phyloP scores from a whole-genome alignment of 1,140 invertebrate genomes.

The Hermetia illucens region DNA sequence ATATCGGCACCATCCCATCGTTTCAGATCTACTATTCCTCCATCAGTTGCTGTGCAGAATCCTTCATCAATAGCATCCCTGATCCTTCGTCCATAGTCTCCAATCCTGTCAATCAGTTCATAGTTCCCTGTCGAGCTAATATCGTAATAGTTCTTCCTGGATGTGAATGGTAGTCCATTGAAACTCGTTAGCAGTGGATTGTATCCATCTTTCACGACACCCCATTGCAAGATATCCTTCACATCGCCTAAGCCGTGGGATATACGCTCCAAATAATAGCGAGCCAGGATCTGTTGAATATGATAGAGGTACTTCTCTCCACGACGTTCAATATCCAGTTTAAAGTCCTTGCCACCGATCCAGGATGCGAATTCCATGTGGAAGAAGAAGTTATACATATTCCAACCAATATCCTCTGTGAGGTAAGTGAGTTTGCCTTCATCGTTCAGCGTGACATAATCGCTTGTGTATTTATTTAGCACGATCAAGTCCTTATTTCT shows the following conservation, averaged over 20 bases:
- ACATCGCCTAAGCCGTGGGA: conserved; percentile 44
- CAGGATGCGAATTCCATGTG: conserved; percentile 50
- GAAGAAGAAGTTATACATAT: conserved; percentile 54
- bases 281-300: conserved; percentile 42
- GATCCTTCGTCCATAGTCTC: conserved; percentile 38
- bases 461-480: conserved; percentile 28
- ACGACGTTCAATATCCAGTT: conserved; percentile 37
- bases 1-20: conserved; percentile 32
- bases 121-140: conserved; percentile 32
- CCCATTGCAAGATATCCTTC: conserved; percentile 37
- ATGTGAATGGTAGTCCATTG: conserved; percentile 47
- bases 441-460: conserved; percentile 37
- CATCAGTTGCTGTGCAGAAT: conserved; percentile 29
- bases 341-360: conserved; percentile 36
- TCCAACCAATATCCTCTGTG: conserved; percentile 53
- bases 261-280: conserved; percentile 51
- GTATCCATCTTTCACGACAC: conserved; percentile 39
- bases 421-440: conserved; percentile 55
- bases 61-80: conserved; percentile 43
- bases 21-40: conserved; percentile 12
- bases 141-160: conserved; percentile 40
- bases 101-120: conserved; percentile 21
- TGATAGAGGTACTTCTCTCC: conserved; percentile 43
- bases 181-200: conserved; percentile 42
- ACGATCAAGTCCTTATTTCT: conserved; percentile 21